Base-by-base conservation (phyloP, 2,888 invertebrate genomes). In the Podotricha telesiphe region DNA sequence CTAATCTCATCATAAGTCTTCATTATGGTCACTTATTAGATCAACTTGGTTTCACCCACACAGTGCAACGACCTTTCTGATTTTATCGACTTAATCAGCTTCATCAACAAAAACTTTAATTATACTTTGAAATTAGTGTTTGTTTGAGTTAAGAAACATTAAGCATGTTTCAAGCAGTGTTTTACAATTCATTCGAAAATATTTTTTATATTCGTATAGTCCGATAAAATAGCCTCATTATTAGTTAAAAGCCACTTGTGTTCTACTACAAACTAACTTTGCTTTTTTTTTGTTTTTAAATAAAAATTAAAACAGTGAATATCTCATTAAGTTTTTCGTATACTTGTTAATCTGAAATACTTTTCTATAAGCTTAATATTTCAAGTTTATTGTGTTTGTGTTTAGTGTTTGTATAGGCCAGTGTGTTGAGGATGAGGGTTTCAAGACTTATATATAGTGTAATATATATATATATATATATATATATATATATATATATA, bases 81-180 rank as follows among this genome's bases (percentile, higher is more conserved):
- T 63, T 73, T 68, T 72, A 74, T 72, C 68, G 71, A 65, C 69
- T 72, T 73, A 69, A 76, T 77, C 74, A 72, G 72, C 74, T 77
- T 78, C 79, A 80, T 83, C 77, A 79, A 79, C 79, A 77, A 80
- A 73, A 79, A 80, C 79, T 79, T 75, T 79, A 80, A 84, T 84
- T 83, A 80, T 81, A 77, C 79, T 76, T 76, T 77, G 74, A 48
- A 62, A 45, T 28, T 17, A 47, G 11, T 19, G 19, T 62, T 48
- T 48, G 48, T 48, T 62, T 47, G 15, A 48, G 48, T 64, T 51
- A 40, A 34, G 37, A 34, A 40, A 10, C 8, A 48, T 47, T 28
- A 34, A 19, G 34, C 17, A 37, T 55, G 55, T 37, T 37, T 11
- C 55, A 37, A 19, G 34, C n/a, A 17, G 34, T 53, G 11, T 17